phyloP scores from a whole-genome alignment of 2,113 vertebrate species.

The Casuarius casuarius region DNA sequence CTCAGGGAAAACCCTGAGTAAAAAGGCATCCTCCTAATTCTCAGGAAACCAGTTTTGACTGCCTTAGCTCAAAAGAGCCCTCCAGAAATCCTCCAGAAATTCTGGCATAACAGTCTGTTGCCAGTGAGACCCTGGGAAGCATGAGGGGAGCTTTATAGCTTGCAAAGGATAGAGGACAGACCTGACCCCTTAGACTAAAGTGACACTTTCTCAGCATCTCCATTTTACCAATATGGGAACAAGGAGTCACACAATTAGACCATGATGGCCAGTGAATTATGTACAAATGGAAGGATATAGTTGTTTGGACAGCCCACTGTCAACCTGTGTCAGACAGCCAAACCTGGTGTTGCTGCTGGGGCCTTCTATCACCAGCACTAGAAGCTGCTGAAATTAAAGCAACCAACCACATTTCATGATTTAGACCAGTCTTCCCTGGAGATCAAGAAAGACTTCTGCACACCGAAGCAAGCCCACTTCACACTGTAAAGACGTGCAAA shows the following conservation, averaged over 20 bases:
- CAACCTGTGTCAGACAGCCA: not conserved
- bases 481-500: accelerated
- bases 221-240: not conserved
- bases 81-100: not conserved
- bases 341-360: not conserved
- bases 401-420: not conserved
- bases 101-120: not conserved
- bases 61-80: not conserved
- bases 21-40: not conserved
- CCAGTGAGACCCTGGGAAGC: not conserved
- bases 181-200: not conserved
- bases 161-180: not conserved
- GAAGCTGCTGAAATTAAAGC: not conserved
- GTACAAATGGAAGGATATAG: not conserved
- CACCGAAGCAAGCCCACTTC: not conserved
- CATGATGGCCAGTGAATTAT: not conserved
- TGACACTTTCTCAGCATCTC: not conserved
- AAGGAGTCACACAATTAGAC: not conserved
- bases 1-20: not conserved
- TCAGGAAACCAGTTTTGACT: not conserved
- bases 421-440: not conserved
- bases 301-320: not conserved
- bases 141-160: not conserved
- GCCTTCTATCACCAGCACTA: not conserved
- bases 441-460: not conserved